Percentiles rank a stretch among this genome's conserved stretches.
Evolutionary conservation across 2,797 vertebrate species (phyloP).

Genomic region (Gymnothorax reevesii): DNA sequence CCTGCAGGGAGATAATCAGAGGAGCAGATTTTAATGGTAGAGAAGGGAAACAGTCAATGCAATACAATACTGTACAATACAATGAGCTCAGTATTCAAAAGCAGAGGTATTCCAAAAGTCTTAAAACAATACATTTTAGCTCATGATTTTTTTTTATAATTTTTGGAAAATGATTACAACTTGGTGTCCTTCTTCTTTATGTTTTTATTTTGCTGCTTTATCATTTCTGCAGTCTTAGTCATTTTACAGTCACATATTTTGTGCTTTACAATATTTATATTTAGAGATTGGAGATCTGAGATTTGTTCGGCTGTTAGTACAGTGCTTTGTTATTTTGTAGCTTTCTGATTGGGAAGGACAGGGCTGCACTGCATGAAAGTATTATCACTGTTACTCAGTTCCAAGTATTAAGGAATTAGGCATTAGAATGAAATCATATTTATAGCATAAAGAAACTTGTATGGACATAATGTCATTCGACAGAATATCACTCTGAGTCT

Average conservation of each 20-base stretch:
- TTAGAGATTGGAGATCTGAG: neutral
- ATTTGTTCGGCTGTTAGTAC: neutral
- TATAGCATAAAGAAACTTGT: neutral
- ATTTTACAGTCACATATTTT: constrained; percentile 10
- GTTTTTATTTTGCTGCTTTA: neutral
- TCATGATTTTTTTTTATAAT: neutral
- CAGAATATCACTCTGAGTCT: neutral
- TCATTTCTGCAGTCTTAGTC: constrained; percentile 13
- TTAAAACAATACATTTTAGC: neutral
- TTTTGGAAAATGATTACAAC: neutral
- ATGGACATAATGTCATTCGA: neutral
- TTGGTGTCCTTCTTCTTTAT: neutral
- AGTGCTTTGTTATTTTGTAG: neutral
- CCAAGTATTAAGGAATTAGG: neutral
- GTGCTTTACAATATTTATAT: constrained; percentile 14
- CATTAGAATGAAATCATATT: neutral
- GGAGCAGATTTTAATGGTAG: constrained; percentile 31
- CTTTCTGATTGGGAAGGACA: neutral
- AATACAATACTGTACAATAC: neutral
- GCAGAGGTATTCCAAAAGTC: neutral
- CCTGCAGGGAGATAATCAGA: constrained; percentile 23
- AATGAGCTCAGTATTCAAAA: neutral
- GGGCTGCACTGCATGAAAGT: neutral
- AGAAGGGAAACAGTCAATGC: neutral
- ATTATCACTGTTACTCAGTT: neutral